Conservation (phyloP, 1,140 invertebrate species). For the Polypedilum vanderplanki region DNA sequence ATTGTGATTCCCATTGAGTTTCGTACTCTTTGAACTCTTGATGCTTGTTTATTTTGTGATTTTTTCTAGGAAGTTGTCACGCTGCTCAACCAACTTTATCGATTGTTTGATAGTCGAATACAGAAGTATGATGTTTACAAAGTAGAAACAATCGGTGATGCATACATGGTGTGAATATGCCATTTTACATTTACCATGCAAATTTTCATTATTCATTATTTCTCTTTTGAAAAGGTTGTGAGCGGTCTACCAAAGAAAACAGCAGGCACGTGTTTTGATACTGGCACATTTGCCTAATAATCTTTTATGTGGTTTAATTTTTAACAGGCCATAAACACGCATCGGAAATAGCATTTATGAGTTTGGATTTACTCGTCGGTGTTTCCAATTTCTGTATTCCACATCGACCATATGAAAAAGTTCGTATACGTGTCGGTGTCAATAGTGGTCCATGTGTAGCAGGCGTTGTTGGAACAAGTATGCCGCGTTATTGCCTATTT, state of each 20-base stretch:
- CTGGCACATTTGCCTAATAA: neutral
- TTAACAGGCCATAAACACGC: constrained; percentile 45
- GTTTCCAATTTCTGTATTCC: constrained; percentile 46
- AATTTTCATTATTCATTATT: neutral
- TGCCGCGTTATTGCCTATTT: constrained; percentile 62
- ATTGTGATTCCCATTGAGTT: neutral
- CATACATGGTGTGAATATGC: constrained; percentile 46
- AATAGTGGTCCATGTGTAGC: constrained; percentile 55
- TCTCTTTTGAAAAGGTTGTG: neutral
- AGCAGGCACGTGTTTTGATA: neutral
- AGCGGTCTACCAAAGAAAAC: neutral
- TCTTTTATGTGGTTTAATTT: neutral
- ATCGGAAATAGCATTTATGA: constrained; percentile 55
- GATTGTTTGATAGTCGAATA: constrained; percentile 67
- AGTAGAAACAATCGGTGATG: constrained; percentile 52
- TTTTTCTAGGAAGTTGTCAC: constrained; percentile 60
- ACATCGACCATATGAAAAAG: constrained; percentile 49
- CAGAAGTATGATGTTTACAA: constrained; percentile 71
- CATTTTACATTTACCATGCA: neutral
- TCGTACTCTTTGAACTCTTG: neutral
- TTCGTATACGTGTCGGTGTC: constrained; percentile 53
- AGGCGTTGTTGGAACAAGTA: constrained; percentile 55
- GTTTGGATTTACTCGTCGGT: constrained; percentile 49
- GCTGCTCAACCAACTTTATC: constrained; percentile 54
- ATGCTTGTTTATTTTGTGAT: neutral